Evolutionary conservation across 1,140 invertebrate species (phyloP), one percentile per base, ranked within the genome.

Genomic region (Alviniconcha marisindica): DNA sequence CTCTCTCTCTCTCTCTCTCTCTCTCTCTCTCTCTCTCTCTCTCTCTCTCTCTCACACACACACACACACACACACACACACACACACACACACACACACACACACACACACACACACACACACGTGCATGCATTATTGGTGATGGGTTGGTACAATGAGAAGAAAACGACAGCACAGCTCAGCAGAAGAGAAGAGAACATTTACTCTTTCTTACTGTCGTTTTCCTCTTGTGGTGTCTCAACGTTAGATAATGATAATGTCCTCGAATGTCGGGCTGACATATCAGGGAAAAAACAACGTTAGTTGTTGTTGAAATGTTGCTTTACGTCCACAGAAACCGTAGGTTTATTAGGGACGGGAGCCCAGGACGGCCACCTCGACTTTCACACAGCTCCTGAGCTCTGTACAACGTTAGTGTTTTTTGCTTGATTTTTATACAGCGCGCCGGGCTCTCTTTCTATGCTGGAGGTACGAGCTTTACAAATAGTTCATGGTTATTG

Each of bases 1-100:
- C 79, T 66, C 60, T 66, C 60, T 40, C 54, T 83, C 74, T 77
- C 33, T 83, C 74, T 44, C 73, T 44, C 82, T 77, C 74, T 77
- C 48, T 77, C 51, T 83, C 71, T 83, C 44, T 77, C 71, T 42
- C n/a, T 66, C 31, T 66, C 36, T 63, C 51, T 76, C 7, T 4
- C 44, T 76, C 40, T 56, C 33, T 56, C 60, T 12, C 69, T 36
- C 44, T 21, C 15, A 18, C 81, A 74, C 81, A 74, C 69, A 66
- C 21, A 60, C 73, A 77, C 28, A 60, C n/a, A 83, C 24, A 77
- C 51, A 83, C 36, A 77, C 31, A 83, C 18, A 77, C 51, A 83
- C 38, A 56, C 73, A 76, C n/a, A 77, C 73, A 76, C 21, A 77
- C 33, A 76, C 44, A 60, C 24, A 54, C 31, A 69, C 77, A 83